Evolutionary conservation across 2,113 vertebrate genomes (phyloP), one percentile per base, ranked within the genome.

Genomic region (Menura novaehollandiae): DNA sequence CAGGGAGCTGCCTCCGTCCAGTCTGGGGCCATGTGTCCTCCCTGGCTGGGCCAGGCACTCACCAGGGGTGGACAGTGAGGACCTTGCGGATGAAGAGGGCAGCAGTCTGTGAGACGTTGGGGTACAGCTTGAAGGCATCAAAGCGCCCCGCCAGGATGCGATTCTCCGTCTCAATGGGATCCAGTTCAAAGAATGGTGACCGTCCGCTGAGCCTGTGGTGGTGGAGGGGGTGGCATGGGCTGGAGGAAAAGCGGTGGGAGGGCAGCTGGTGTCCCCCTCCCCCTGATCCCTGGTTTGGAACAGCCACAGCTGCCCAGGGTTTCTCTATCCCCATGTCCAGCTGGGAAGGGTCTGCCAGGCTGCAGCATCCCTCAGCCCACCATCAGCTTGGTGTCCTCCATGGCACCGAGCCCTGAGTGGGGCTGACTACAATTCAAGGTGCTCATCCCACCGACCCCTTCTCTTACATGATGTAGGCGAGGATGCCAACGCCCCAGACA

Each of bases 401-500:
- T 20, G 56, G 56, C 28, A 63, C 56, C 0, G 0, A 89, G 53
- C 19, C 44, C 69, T 47, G 13, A 7, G 7, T 49, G 30, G 18
- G 41, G n/a, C 60, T 87, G 51, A 33, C 11, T 37, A 18, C 26
- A 55, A 21, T 39, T 59, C 39, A 46, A 51, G 21, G 41, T 73
- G 63, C 30, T 84, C 2, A 0, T 76, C 1, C 32, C 49, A 49
- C 26, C 4, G 0, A 30, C 23, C 46, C 63, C 11, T 69, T 76
- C 55, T 98, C 99, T 99, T 98, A 99, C 99, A 99, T 99, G 98
- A 99, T 98, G 96, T 99, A 99, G 58, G 98, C 98, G 90, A 99
- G 97, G 37, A 99, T 97, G 6, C 99, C 99, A 7, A 98, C 95
- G 5, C 99, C 99, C 99, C 99, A 99, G 97, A 99, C 99, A 90